phyloP scores from a whole-genome alignment of 2,113 vertebrate genomes.

The Tympanuchus pallidicinctus region DNA sequence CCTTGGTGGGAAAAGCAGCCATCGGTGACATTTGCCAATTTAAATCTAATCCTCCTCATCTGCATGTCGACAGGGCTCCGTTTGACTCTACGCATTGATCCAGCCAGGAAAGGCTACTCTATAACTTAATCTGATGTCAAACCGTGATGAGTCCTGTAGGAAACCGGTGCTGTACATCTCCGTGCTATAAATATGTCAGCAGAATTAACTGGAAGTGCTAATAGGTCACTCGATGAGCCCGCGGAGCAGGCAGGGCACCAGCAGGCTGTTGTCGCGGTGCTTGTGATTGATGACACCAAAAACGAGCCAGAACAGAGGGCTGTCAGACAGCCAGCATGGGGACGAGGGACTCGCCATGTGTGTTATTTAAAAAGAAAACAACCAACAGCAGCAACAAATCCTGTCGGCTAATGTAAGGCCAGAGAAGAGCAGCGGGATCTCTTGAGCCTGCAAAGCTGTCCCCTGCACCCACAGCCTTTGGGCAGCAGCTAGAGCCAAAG shows the following conservation, averaged over 20 bases:
- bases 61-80: constrained; percentile 49
- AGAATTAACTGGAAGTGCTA: constrained; percentile 75
- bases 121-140: constrained; percentile 72
- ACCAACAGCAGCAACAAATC: not conserved
- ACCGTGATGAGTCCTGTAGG: constrained; percentile 47
- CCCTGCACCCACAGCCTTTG: not conserved
- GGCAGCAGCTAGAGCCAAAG: not conserved
- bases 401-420: not conserved
- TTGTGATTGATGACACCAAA: constrained; percentile 70
- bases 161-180: constrained; percentile 65
- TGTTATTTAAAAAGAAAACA: not conserved
- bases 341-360: not conserved
- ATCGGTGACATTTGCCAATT: constrained; percentile 34
- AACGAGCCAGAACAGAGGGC: constrained; percentile 49
- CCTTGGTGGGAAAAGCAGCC: constrained; percentile 48
- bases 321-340: constrained; percentile 32
- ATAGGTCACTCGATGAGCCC: constrained; percentile 71
- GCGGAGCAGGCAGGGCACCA: constrained; percentile 35
- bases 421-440: not conserved
- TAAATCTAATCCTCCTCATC: constrained; percentile 65
- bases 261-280: not conserved
- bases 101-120: constrained; percentile 39
- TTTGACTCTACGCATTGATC: constrained; percentile 59
- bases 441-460: not conserved
- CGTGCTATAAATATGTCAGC: constrained; percentile 71